Evolutionary conservation across 2,888 invertebrate genomes (phyloP).

Genomic region (Amphipyra tragopoginis): DNA sequence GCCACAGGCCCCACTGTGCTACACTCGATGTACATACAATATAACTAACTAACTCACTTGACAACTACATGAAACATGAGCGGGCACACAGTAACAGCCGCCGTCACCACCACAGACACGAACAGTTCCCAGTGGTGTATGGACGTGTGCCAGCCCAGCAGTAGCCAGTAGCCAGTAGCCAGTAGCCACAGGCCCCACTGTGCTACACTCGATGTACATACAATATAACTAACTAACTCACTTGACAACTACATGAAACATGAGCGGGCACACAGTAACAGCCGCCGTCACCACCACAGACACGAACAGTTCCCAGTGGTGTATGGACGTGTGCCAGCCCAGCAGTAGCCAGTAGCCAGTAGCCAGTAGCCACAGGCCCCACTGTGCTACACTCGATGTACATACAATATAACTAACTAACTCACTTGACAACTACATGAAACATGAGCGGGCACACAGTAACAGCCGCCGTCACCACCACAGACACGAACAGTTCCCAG

Average conservation of each 20-base stretch:
- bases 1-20: slow-evolving; percentile 91
- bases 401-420: too few relatives aligned
- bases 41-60: slow-evolving; percentile 86
- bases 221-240: too few relatives aligned
- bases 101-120: slow-evolving; percentile 91
- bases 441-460: slow-evolving; percentile 92
- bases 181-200: slow-evolving; percentile 89
- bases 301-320: slow-evolving; percentile 85
- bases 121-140: slow-evolving; percentile 80
- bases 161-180: too few relatives aligned
- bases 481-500: slow-evolving; percentile 89
- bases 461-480: slow-evolving; percentile 91
- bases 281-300: slow-evolving; percentile 91
- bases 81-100: slow-evolving; percentile 91
- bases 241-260: slow-evolving; percentile 92
- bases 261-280: slow-evolving; percentile 91
- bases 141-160: slow-evolving; percentile 74
- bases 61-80: slow-evolving; percentile 91
- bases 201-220: neutral
- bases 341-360: too few relatives aligned
- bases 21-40: neutral
- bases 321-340: slow-evolving; percentile 71
- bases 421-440: slow-evolving; percentile 90
- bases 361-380: slow-evolving; percentile 89
- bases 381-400: slow-evolving; percentile 68